Evolutionary conservation across 2,888 invertebrate genomes (phyloP).

Genomic region (Archips crataeganus): DNA sequence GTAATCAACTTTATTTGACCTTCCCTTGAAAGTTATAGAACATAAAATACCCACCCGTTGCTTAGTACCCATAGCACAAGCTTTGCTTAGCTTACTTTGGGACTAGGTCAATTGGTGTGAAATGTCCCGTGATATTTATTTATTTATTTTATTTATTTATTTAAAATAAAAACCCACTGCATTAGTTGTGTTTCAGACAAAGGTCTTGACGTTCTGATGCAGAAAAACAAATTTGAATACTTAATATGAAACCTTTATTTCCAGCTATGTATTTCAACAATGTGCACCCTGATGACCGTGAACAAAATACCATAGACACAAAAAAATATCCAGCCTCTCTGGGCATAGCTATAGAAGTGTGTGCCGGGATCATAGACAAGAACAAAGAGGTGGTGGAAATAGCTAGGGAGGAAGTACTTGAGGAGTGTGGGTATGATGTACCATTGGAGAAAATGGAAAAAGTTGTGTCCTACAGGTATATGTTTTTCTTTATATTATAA

Average conservation of each 20-base stretch:
- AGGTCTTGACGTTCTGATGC: no score
- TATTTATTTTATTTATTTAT: no score
- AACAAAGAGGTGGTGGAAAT: conserved; percentile 90
- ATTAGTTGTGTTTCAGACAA: no score
- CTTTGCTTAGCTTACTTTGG: no score
- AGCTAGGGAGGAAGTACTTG: conserved; percentile 94
- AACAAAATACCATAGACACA: conserved; percentile 84
- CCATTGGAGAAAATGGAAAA: conserved; percentile 87
- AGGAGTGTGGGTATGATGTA: conserved; percentile 98
- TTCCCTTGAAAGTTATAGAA: no score
- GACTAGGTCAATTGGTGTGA: no score
- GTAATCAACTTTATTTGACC: no score
- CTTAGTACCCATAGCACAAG: no score
- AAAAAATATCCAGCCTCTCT: conserved; percentile 88
- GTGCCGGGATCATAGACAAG: conserved; percentile 98
- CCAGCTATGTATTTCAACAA: conserved; percentile 91
- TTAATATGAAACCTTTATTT: not conserved
- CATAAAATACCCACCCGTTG: no score
- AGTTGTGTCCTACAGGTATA: conserved; percentile 88
- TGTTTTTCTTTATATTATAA: not conserved
- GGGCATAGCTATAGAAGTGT: conserved; percentile 95
- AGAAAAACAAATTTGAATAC: no score
- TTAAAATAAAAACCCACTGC: no score
- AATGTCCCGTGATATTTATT: no score
- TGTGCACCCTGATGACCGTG: conserved; percentile 85